A percentile compares a stretch with the other conserved stretches of the same genome.
Evolutionary conservation across 35 echinoderm and acorn worm species (phyloP).

Genomic region (Apostichopus californicus): DNA sequence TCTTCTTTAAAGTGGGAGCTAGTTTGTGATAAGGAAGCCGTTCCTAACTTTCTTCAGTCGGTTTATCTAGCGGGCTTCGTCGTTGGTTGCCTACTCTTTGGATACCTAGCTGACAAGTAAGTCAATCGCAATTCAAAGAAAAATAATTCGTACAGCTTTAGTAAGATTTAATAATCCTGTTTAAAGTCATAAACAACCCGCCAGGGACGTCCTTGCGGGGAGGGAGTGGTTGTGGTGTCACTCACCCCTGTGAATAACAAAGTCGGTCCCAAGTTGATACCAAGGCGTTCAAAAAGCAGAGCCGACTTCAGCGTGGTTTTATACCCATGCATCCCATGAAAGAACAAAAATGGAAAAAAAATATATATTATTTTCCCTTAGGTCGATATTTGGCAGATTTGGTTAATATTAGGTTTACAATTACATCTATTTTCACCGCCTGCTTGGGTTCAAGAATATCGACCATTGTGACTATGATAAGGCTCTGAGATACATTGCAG

Average conservation of each 20-base stretch:
- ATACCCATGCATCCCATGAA: too few relatives aligned
- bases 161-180: not conserved
- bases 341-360: too few relatives aligned
- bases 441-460: too few relatives aligned
- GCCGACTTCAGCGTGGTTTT: too few relatives aligned
- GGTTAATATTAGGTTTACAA: too few relatives aligned
- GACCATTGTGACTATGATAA: too few relatives aligned
- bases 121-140: not conserved
- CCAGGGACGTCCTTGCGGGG: not conserved
- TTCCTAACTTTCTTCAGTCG: slow-evolving; percentile 13
- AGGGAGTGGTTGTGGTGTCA: not conserved
- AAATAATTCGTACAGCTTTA: too few relatives aligned
- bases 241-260: not conserved
- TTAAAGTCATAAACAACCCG: not conserved
- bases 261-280: not conserved
- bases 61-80: slow-evolving; percentile 10
- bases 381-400: too few relatives aligned
- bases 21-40: slow-evolving; percentile 10
- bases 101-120: slow-evolving; percentile 31
- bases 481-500: too few relatives aligned
- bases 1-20: slow-evolving; percentile 22
- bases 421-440: too few relatives aligned
- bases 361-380: too few relatives aligned
- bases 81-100: slow-evolving; percentile 2
- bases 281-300: too few relatives aligned